Percentiles rank a stretch among this genome's conserved stretches.
phyloP scores from a whole-genome alignment of 2,888 invertebrate genomes.

The Gryllus longicercus region DNA sequence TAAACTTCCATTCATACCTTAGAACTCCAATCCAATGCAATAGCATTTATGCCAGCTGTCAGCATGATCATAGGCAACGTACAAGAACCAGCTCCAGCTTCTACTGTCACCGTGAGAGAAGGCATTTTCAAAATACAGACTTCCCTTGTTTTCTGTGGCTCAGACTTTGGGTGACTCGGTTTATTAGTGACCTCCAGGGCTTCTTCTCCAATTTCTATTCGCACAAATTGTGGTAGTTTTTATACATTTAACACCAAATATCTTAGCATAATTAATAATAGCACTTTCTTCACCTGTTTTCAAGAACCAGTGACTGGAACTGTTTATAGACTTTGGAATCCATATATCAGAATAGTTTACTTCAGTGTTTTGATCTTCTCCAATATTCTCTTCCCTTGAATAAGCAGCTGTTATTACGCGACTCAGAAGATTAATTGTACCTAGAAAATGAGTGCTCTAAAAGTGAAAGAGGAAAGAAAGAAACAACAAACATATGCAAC shows the following conservation, averaged over 20 bases:
- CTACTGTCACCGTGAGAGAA: constrained; percentile 74
- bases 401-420: constrained; percentile 67
- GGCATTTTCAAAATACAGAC: constrained; percentile 72
- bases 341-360: constrained; percentile 66
- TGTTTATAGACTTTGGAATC: constrained; percentile 61
- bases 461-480: constrained; percentile 20
- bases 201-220: constrained; percentile 9
- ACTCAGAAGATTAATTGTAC: constrained; percentile 79
- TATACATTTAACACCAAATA: too few species aligned
- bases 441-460: constrained; percentile 44
- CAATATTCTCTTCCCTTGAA: constrained; percentile 50
- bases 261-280: too few species aligned
- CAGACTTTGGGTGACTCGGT: not conserved
- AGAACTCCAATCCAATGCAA: constrained; percentile 77
- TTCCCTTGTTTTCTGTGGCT: not conserved
- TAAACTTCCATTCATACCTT: not conserved
- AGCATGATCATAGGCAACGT: constrained; percentile 86
- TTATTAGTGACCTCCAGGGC: not conserved
- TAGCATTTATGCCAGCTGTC: constrained; percentile 76
- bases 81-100: constrained; percentile 83
- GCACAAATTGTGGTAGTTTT: too few species aligned
- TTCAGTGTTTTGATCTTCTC: constrained; percentile 48
- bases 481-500: not conserved
- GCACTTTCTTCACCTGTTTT: constrained; percentile 58
- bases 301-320: constrained; percentile 78